A percentile compares a stretch with the other conserved stretches of the same genome.
Conservation (phyloP, 2,113 vertebrate genomes). For the Plestiodon gilberti region DNA sequence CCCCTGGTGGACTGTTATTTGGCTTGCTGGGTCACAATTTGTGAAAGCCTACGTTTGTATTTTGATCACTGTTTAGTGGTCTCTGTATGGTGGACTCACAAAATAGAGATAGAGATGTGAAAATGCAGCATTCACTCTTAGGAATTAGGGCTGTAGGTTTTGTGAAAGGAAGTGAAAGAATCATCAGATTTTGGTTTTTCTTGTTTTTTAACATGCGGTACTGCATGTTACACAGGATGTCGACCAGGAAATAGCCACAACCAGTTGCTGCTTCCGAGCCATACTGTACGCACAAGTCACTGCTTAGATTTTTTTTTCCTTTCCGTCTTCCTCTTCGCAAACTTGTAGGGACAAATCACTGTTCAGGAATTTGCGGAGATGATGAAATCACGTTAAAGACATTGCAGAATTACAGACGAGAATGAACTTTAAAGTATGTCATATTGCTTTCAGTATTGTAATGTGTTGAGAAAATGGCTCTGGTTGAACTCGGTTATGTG, state of each 20-base stretch:
- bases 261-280: constrained; percentile 8
- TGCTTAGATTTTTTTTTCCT: constrained; percentile 19
- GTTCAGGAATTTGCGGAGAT: neutral
- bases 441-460: neutral
- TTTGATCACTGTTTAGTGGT: neutral
- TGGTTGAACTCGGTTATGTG: neutral
- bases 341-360: neutral
- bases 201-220: neutral
- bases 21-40: neutral
- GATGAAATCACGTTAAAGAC: neutral
- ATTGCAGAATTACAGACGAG: fast-evolving
- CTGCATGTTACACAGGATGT: constrained; percentile 32
- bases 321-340: fast-evolving
- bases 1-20: too few relatives aligned
- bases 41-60: neutral
- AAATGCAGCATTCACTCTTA: neutral
- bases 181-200: neutral
- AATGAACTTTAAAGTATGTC: neutral
- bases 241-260: constrained; percentile 13
- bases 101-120: constrained; percentile 24
- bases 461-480: neutral
- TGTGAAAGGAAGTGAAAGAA: constrained; percentile 19
- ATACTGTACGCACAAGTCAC: neutral
- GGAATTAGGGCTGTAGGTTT: neutral
- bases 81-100: neutral